A percentile compares a stretch with the other conserved stretches of the same genome.
Conservation (phyloP, 2,888 invertebrate species). For the Caenorhabditis japonica region DNA sequence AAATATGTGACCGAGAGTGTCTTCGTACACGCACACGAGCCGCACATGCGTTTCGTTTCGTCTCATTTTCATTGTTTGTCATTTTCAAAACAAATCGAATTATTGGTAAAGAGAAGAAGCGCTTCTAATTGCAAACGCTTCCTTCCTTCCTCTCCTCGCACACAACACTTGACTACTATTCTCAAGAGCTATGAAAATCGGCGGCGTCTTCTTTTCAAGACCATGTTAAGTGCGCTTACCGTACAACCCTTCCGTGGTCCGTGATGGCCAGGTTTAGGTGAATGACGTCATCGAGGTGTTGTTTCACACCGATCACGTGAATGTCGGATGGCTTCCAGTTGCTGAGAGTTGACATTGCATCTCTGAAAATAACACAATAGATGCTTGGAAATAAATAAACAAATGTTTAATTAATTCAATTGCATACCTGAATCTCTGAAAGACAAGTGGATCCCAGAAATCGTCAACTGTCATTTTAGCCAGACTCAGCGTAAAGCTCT, state of each 20-base stretch:
- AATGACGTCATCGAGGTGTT: constrained; percentile 45
- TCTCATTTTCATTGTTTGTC: constrained; percentile 46
- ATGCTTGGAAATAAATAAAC: background rate
- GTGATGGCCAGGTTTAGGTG: constrained; percentile 49
- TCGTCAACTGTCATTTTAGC: constrained; percentile 64
- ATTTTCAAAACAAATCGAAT: constrained; percentile 43
- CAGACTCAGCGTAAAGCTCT: constrained; percentile 68
- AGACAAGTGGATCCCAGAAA: constrained; percentile 71
- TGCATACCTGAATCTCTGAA: constrained; percentile 65
- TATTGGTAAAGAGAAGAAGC: constrained; percentile 51
- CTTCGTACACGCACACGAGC: constrained; percentile 13
- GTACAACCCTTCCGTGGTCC: constrained; percentile 47
- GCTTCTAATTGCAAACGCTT: constrained; percentile 40
- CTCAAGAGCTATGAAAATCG: constrained; percentile 13
- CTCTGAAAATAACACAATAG: constrained; percentile 51
- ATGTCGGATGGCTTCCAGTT: constrained; percentile 56
- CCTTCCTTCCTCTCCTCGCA: constrained; percentile 36
- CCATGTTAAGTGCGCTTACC: constrained; percentile 35
- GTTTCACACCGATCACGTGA: constrained; percentile 54
- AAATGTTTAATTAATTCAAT: no score
- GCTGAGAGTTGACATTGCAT: constrained; percentile 53
- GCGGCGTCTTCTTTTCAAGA: constrained; percentile 19
- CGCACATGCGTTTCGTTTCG: constrained; percentile 1
- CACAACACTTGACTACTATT: constrained; percentile 49
- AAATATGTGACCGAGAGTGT: constrained; percentile 17